Conservation (phyloP, 2,797 vertebrate species). For the Cryptoblepharus egeriae region DNA sequence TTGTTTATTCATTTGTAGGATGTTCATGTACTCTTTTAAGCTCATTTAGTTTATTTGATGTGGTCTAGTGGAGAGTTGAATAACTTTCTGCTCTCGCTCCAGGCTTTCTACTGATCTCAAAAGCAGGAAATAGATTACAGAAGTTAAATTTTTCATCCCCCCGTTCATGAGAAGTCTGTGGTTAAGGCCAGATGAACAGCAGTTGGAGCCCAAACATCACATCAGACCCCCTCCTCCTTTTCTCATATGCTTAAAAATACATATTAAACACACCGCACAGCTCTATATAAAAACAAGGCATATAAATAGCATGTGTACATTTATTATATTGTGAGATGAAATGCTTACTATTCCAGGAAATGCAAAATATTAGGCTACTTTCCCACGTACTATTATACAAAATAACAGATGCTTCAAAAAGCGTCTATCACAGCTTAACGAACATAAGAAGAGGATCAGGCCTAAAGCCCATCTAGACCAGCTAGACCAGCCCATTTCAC, state of each 20-base stretch:
- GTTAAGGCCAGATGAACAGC: conserved; percentile 21
- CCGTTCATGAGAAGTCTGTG: conserved; percentile 11
- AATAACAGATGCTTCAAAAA: neutral
- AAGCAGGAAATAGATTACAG: conserved; percentile 42
- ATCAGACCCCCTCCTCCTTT: neutral
- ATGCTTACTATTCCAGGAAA: neutral
- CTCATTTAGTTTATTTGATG: conserved; percentile 38
- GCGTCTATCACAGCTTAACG: neutral
- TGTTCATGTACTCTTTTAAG: conserved; percentile 28
- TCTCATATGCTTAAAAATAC: neutral
- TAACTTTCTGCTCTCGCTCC: conserved; percentile 33
- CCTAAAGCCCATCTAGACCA: too few species aligned
- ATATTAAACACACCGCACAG: neutral
- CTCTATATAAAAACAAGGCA: neutral
- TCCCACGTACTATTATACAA: neutral
- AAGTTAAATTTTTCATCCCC: conserved; percentile 15
- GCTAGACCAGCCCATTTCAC: too few species aligned
- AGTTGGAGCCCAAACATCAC: neutral
- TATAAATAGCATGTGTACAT: neutral
- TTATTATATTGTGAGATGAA: neutral
- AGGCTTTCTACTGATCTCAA: conserved; percentile 37
- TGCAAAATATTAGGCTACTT: neutral
- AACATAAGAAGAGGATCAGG: too few species aligned
- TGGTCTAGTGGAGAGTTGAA: conserved; percentile 27
- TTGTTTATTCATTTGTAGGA: conserved; percentile 40